Evolutionary conservation across 2,113 vertebrate genomes (phyloP), one percentile per base, ranked within the genome.

Genomic region (Apaloderma vittatum): DNA sequence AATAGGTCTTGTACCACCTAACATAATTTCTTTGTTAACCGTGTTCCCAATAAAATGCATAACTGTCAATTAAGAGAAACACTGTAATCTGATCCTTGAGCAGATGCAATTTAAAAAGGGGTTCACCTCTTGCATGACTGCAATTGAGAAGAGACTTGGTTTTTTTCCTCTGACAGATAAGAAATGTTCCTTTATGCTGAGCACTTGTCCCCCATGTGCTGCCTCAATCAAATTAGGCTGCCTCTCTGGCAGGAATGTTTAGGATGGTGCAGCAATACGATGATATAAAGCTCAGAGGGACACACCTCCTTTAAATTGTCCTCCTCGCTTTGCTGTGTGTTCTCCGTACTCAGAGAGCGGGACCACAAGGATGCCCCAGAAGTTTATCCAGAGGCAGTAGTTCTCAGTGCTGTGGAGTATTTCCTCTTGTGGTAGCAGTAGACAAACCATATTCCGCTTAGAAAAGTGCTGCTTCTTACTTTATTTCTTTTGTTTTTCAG

Each of bases 11-110:
- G 76, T 77, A 46, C 71, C 66, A 63, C 17, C 70, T 97, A 96
- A 97, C 76, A 6, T 51, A 30, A 97, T 97, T 97, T 85, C 77
- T 79, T 48, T 62, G 43, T 95, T 86, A 93, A 79, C 68, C 85
- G 93, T 92, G 84, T 91, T 96, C 94, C 89, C 70, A 89, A 75
- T 94, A 90, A 98, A 97, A 96, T 74, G 88, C 30, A 30, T 75
- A 57, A 66, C 63, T 95, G 93, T 81, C 93, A 95, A 72, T 98
- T 98, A 98, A 71, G 90, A 95, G 82, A 90, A 95, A 82, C 78
- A 75, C 34, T 85, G 55, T 54, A 23, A 37, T 36, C 79, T 79
- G n/a, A 27, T 63, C 52, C 20, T 81, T 75, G 29, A 32, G 29
- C 57, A 37, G 52, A 89, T 70, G 71, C 62, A 61, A 58, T 95